Evolutionary conservation across 2,797 vertebrate genomes (phyloP), one percentile per base, ranked within the genome.

Genomic region (Perodicticus potto): DNA sequence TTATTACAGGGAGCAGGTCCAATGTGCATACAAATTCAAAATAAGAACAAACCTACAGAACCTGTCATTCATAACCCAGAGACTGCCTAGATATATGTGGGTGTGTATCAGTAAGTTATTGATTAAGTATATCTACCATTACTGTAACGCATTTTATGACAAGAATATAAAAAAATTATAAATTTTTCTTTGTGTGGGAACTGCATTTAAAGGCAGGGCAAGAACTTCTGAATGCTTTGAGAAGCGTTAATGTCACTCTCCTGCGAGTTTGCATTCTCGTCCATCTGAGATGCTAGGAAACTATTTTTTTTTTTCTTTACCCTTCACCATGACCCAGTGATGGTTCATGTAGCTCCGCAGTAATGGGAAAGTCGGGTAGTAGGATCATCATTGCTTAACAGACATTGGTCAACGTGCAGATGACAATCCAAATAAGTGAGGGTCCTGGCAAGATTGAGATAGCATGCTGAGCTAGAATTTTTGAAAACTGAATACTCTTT

Each of bases 101-200:
- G 3, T 73, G 14, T 78, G 11, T 55, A n/a, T 49, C 45, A 87
- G 49, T 86, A 81, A 40, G 40, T 57, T 76, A 86, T 73, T 65
- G 27, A 16, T 25, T 78, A 49, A 45, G 17, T 89, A 86, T 72
- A 86, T 9, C 43, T 82, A 27, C 45, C 2, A 63, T 70, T 78
- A 61, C 11, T 70, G 4, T 45, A n/a, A 83, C 67, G 27, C 3
- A 76, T 37, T 93, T 95, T 65, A 88, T 80, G n/a, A 25, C 22
- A 95, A 83, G 23, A 74, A 55, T 82, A 67, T 94, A 17, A 92
- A 67, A 45, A 91, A 89, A 55, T 57, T 22, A 20, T 27, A 45
- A 61, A 57, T 40, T 53, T 82, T 3, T 27, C 32, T 69, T 90
- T 88, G 19, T 53, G 45, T 83, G 45, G 13, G 34, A 91, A 65